Evolutionary conservation across 2,113 vertebrate species (phyloP).

Genomic region (Erythrocercus mccallii): DNA sequence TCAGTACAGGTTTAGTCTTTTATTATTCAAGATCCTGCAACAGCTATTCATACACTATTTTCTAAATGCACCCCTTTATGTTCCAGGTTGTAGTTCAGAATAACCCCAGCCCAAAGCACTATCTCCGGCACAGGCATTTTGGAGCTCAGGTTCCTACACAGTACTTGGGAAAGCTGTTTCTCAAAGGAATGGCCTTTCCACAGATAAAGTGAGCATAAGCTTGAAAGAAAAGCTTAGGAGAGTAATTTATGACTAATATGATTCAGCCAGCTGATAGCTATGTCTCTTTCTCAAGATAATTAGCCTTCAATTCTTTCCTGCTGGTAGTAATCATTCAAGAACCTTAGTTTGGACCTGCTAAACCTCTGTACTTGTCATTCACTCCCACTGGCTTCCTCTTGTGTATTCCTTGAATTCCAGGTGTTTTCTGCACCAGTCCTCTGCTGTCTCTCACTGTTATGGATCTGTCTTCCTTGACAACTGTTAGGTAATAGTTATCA

Average conservation of each 20-base stretch:
- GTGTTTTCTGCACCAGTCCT: background rate
- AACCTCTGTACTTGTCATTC: background rate
- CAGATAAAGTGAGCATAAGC: background rate
- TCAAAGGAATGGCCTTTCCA: background rate
- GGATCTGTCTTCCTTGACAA: background rate
- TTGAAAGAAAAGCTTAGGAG: background rate
- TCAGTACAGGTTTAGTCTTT: background rate
- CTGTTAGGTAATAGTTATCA: background rate
- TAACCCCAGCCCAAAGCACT: background rate
- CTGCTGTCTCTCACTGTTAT: background rate
- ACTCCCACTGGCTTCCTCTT: background rate
- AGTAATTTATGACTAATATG: background rate
- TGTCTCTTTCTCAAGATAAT: background rate
- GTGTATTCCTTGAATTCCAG: background rate
- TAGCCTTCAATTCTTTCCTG: background rate
- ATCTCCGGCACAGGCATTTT: background rate
- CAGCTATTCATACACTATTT: background rate
- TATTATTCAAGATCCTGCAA: background rate
- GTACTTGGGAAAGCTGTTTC: background rate
- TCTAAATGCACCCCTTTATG: background rate
- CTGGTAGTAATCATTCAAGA: background rate
- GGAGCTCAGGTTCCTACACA: background rate
- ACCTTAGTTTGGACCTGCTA: background rate
- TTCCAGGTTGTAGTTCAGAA: background rate
- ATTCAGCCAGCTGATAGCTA: background rate